Conservation (phyloP, 1,140 invertebrate species). For the Ceratina australensis region DNA sequence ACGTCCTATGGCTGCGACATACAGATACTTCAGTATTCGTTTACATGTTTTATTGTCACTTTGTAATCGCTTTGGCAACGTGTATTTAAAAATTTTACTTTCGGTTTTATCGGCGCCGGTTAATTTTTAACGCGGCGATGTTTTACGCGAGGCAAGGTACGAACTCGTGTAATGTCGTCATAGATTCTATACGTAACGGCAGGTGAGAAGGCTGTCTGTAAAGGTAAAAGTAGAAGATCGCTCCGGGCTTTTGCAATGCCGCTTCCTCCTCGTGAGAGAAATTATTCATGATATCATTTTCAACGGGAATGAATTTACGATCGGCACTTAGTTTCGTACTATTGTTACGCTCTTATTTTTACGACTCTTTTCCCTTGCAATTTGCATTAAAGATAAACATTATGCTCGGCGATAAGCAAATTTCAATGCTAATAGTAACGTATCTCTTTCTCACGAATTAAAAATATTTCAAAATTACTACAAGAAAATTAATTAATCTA, state of each 20-base stretch:
- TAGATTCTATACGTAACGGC: background rate
- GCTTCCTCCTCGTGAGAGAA: background rate
- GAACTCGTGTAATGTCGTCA: background rate
- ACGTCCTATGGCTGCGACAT: too few species aligned
- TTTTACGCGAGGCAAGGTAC: background rate
- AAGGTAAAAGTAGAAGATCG: conserved; percentile 9
- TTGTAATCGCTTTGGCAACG: too few species aligned
- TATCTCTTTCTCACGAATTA: too few species aligned
- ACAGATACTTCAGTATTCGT: too few species aligned
- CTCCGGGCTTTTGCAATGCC: background rate
- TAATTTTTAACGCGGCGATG: background rate
- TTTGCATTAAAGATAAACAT: background rate
- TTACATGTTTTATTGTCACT: too few species aligned
- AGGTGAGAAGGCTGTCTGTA: background rate
- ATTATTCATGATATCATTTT: background rate
- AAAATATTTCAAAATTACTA: too few species aligned
- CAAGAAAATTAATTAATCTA: too few species aligned
- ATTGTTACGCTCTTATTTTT: too few species aligned
- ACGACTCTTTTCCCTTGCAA: background rate
- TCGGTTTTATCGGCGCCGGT: background rate
- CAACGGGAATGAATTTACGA: background rate
- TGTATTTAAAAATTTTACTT: background rate
- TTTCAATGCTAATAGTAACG: too few species aligned
- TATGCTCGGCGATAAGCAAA: too few species aligned
- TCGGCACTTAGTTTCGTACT: background rate